Conservation (phyloP, 2,888 invertebrate species). For the Agrotis clavis region DNA sequence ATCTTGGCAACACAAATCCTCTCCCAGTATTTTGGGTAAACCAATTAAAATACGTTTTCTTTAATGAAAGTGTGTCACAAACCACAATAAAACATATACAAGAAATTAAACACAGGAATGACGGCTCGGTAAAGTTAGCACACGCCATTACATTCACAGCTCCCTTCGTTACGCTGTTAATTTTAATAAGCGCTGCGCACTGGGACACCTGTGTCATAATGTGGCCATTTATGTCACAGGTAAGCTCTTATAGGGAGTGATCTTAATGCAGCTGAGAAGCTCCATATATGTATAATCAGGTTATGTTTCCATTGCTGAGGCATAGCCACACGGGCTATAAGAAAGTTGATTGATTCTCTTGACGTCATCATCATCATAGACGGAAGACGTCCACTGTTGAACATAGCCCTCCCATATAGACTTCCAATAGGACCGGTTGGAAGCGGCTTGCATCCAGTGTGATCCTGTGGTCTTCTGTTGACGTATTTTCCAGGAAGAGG, state of each 20-base stretch:
- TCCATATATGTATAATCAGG: not conserved
- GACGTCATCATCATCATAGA: not conserved
- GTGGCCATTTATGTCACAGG: conserved; percentile 27
- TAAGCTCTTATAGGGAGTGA: conserved; percentile 9
- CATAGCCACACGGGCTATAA: not conserved
- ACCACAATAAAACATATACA: conserved; percentile 58
- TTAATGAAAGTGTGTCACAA: conserved; percentile 23
- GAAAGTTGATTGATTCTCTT: not conserved
- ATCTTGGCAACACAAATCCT: not conserved
- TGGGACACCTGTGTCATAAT: conserved; percentile 39
- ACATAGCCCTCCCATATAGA: too few relatives aligned
- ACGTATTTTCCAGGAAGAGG: too few relatives aligned
- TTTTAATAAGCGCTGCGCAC: conserved; percentile 51
- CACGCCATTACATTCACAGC: conserved; percentile 47
- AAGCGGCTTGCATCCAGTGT: too few relatives aligned
- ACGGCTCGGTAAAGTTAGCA: conserved; percentile 47
- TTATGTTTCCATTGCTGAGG: not conserved
- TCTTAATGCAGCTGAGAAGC: conserved; percentile 6
- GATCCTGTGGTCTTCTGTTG: not conserved
- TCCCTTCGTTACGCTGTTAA: conserved; percentile 55
- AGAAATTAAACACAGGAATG: conserved; percentile 54
- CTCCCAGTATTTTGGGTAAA: not conserved
- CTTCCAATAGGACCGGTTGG: too few relatives aligned
- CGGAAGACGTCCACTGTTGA: too few relatives aligned
- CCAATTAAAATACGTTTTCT: not conserved